Percentiles rank a stretch among this genome's conserved stretches.
These are phyloP conservation scores for Spea bombifrons DNA, from an alignment of 2,113 vertebrate genomes.

Conservation along the genomic window DNA sequence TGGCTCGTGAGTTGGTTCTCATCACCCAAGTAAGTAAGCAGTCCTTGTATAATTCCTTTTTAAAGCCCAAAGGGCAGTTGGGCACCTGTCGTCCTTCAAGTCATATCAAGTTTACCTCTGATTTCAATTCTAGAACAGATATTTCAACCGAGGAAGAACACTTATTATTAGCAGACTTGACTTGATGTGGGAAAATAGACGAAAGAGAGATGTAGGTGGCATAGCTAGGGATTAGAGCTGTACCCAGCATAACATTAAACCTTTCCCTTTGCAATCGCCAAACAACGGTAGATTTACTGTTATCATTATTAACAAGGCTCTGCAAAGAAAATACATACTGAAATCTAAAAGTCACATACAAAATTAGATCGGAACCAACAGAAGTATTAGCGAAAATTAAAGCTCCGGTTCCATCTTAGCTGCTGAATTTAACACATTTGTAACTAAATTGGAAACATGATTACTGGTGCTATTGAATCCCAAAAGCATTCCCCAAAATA, in stretches of 20 bases:
- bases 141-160: conserved; percentile 50
- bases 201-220: conserved; percentile 35
- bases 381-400: no score
- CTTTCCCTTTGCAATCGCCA: conserved; percentile 12
- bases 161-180: conserved; percentile 57
- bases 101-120: conserved; percentile 57
- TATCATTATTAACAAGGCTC: conserved; percentile 2
- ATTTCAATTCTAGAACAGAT: conserved; percentile 56
- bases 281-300: background rate
- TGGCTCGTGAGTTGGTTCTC: conserved; percentile 22
- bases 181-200: conserved; percentile 43
- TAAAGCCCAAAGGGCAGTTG: conserved; percentile 57
- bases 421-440: no score
- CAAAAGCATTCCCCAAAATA: no score
- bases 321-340: no score
- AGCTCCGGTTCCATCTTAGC: no score
- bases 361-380: no score
- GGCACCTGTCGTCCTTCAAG: conserved; percentile 57
- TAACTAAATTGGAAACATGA: no score
- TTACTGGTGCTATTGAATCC: no score
- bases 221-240: conserved; percentile 43
- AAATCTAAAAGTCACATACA: no score
- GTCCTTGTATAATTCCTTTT: conserved; percentile 59
- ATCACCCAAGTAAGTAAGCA: conserved; percentile 33
- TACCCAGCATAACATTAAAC: conserved; percentile 20